Evolutionary conservation across 1,140 invertebrate species (phyloP), one percentile per base, ranked within the genome.

Genomic region (Whitmania pigra): DNA sequence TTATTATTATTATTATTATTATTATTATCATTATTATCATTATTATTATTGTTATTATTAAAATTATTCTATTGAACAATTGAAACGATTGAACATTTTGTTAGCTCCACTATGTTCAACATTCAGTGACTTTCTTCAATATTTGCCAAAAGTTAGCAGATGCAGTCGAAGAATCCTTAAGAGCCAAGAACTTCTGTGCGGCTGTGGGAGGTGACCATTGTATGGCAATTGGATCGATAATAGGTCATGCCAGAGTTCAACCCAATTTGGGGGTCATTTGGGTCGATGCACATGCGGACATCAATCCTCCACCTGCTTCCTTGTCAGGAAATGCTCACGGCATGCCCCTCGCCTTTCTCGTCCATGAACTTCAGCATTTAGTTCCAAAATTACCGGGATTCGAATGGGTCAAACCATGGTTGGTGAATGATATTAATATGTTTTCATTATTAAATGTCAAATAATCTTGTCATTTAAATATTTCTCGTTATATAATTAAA

Each of bases 251-350:
- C 15, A 74, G 86, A 77, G 86, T 86, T 22, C 86, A 88, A 76
- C 86, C 88, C 84, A 80, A 82, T 88, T 82, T 93, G 76, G 88
- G 88, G 72, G 85, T 96, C 18, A 81, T 97, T 20, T 97, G 93
- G 93, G 86, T 97, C 22, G 94, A 97, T 81, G 94, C 94, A 11
- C 94, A 97, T 81, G 89, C 91, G 7, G 94, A 97, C 85, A 86
- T 95, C 74, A 97, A 97, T 82, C 91, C 92, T 25, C 89, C 91
- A 72, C 86, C 86, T 75, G 92, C 90, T 0, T 79, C 79, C 89
- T 88, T 53, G 25, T 70, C 68, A 2, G 92, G 93, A 25, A 93
- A 94, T 77, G 87, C 92, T 43, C 93, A 97, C 80, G 93, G 93
- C 25, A 95, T 96, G 92, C 88, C 92, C 0, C 85, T 94, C 0